Conservation (phyloP, 2,888 invertebrate genomes). For the Tholera decimalis region DNA sequence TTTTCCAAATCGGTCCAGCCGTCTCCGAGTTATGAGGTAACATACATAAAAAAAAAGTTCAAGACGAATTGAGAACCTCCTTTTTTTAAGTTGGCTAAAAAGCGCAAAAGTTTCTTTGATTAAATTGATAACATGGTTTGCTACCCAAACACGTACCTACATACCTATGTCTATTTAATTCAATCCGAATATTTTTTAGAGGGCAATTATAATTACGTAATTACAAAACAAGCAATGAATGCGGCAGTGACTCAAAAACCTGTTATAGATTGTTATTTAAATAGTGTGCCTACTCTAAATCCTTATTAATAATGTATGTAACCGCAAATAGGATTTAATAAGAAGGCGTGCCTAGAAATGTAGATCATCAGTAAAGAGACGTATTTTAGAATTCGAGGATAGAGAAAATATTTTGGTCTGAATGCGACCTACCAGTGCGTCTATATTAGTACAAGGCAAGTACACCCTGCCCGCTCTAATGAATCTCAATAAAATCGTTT, state of each 20-base stretch:
- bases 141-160: slow-evolving; percentile 7
- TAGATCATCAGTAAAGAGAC: neutral
- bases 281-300: neutral
- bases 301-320: neutral
- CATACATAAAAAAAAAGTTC: too few species aligned
- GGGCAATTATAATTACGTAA: neutral
- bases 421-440: slow-evolving; percentile 9
- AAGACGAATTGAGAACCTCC: too few species aligned
- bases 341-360: neutral
- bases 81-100: neutral
- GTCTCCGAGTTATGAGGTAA: too few species aligned
- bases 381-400: slow-evolving; percentile 10
- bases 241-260: slow-evolving; percentile 32
- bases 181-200: neutral
- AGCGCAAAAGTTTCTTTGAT: neutral
- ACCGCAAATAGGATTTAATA: neutral
- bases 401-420: neutral
- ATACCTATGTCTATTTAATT: neutral
- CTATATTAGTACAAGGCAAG: slow-evolving; percentile 33
- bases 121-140: neutral
- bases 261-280: neutral
- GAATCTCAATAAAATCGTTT: slow-evolving; percentile 67
- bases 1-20: too few species aligned
- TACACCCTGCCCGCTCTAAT: slow-evolving; percentile 48
- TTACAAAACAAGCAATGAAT: slow-evolving; percentile 31